Evolutionary conservation across 2,113 vertebrate species (phyloP).

Genomic region (Spea multiplicata): DNA sequence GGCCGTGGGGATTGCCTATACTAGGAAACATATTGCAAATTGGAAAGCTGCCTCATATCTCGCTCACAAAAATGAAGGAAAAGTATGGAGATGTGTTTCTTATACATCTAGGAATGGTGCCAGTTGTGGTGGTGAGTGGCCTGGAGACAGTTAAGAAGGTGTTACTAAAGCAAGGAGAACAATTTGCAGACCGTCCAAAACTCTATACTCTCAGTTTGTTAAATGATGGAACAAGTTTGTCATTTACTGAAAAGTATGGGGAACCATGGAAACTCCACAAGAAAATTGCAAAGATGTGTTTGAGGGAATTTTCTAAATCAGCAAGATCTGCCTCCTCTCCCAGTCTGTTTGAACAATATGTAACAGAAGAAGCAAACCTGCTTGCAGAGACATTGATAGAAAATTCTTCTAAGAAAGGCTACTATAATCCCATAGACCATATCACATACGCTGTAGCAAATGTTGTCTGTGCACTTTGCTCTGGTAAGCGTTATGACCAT

Average conservation of each 20-base stretch:
- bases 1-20: constrained; percentile 63
- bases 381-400: constrained; percentile 54
- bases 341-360: constrained; percentile 65
- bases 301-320: constrained; percentile 62
- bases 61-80: constrained; percentile 59
- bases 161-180: constrained; percentile 58
- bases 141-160: constrained; percentile 58
- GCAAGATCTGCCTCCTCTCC: constrained; percentile 57
- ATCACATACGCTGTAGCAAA: constrained; percentile 60
- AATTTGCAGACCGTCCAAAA: constrained; percentile 61
- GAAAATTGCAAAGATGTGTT: constrained; percentile 64
- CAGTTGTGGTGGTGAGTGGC: constrained; percentile 64
- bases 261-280: constrained; percentile 63
- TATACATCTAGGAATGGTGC: constrained; percentile 59
- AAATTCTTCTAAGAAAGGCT: constrained; percentile 45
- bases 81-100: constrained; percentile 63
- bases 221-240: constrained; percentile 64
- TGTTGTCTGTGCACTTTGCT: constrained; percentile 61
- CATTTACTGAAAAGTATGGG: constrained; percentile 64
- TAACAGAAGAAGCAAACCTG: constrained; percentile 60
- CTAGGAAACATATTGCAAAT: constrained; percentile 67
- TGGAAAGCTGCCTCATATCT: constrained; percentile 62
- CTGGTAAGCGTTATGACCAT: constrained; percentile 65
- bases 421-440: constrained; percentile 51
- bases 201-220: constrained; percentile 67